Percentiles rank a stretch among this genome's conserved stretches.
These are phyloP conservation scores for Gymnopithys bicolor DNA, from an alignment of 2,797 vertebrate species.

Conservation along the genomic window DNA sequence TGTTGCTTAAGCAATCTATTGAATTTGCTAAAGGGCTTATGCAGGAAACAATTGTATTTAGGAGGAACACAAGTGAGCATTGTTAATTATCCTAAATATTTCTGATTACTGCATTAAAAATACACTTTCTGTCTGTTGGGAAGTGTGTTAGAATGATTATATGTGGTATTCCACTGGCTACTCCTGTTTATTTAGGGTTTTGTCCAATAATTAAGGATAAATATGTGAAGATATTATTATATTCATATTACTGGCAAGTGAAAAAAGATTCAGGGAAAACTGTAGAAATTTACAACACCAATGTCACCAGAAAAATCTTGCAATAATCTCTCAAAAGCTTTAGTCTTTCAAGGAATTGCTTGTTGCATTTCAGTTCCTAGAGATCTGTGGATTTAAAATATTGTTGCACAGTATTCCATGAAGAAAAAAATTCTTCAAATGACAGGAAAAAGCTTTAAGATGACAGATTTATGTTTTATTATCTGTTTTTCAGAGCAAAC, in stretches of 20 bases:
- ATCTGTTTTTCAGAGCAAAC: neutral
- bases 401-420: neutral
- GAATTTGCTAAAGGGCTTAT: constrained; percentile 12
- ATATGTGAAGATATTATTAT: neutral
- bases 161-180: neutral
- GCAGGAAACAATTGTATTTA: neutral
- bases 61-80: neutral
- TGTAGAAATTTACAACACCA: neutral
- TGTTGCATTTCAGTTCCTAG: neutral
- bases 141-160: neutral
- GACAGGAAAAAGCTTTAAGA: neutral
- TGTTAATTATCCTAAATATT: constrained; percentile 38
- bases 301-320: neutral
- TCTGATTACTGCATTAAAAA: constrained; percentile 6
- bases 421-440: neutral
- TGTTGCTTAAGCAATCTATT: neutral
- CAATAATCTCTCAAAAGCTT: neutral
- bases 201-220: neutral
- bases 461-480: neutral
- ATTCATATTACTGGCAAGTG: neutral
- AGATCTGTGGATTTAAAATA: neutral
- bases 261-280: neutral
- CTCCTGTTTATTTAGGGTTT: neutral
- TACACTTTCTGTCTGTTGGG: neutral
- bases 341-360: neutral